phyloP scores from a whole-genome alignment of 2,113 vertebrate species.

The Laterallus jamaicensis region DNA sequence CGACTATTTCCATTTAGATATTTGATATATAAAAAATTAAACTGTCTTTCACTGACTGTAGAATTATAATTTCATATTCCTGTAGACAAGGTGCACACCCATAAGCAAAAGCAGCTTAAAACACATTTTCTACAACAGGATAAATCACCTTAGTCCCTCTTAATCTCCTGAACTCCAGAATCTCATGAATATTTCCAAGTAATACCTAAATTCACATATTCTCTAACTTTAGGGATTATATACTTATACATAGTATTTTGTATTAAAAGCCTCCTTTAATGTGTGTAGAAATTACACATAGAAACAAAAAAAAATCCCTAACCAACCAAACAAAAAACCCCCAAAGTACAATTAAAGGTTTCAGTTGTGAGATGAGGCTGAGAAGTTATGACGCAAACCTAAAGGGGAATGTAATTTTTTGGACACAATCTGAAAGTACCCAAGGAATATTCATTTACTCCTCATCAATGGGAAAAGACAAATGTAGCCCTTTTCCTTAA shows the following conservation, averaged over 20 bases:
- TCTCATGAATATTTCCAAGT: constrained; percentile 34
- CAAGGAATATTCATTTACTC: neutral
- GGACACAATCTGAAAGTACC: neutral
- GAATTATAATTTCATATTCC: neutral
- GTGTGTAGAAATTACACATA: neutral
- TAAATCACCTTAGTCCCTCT: constrained; percentile 20
- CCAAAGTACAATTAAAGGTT: neutral
- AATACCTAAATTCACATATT: constrained; percentile 8
- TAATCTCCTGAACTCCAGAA: constrained; percentile 29
- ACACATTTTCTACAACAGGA: neutral
- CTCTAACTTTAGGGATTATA: neutral
- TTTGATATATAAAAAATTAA: neutral
- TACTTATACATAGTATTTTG: neutral
- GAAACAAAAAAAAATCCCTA: neutral
- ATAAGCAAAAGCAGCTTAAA: constrained; percentile 41
- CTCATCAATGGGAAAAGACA: neutral
- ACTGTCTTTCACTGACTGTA: neutral
- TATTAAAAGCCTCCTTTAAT: neutral
- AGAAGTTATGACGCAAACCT: neutral
- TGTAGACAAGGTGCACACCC: neutral
- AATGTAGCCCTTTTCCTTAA: neutral
- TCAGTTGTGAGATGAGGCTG: neutral
- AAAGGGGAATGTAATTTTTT: neutral
- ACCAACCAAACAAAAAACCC: neutral
- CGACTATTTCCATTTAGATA: neutral